Evolutionary conservation across 2,888 invertebrate genomes (phyloP).

Genomic region (Pristionchus japonicus): DNA sequence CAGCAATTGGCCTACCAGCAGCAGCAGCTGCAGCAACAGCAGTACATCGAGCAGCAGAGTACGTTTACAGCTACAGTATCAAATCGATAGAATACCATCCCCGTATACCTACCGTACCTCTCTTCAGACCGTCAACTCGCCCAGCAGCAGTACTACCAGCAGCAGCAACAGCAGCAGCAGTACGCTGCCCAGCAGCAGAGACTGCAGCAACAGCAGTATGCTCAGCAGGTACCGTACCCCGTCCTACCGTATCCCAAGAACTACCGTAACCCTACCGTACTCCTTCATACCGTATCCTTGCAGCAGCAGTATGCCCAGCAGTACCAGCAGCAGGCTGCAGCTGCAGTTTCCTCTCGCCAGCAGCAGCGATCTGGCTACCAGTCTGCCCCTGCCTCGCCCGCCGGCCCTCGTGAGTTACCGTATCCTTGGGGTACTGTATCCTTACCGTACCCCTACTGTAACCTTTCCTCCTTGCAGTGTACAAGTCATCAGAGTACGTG

Average conservation of each 20-base stretch:
- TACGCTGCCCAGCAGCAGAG: conserved; percentile 20
- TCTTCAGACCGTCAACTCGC: conserved; percentile 25
- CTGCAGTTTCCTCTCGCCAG: not conserved
- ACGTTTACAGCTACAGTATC: not conserved
- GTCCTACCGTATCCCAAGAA: not conserved
- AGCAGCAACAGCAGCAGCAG: conserved; percentile 22
- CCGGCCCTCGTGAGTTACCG: not conserved
- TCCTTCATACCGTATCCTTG: not conserved
- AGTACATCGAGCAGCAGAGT: conserved; percentile 38
- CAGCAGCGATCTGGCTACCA: conserved; percentile 26
- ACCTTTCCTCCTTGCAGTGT: not conserved
- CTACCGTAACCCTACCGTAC: not conserved
- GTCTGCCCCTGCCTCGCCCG: not conserved
- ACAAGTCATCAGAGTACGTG: conserved; percentile 30
- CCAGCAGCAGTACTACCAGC: conserved; percentile 19
- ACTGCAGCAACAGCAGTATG: conserved; percentile 19
- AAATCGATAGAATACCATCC: too few species aligned
- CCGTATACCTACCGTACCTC: not conserved
- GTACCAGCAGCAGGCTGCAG: not conserved
- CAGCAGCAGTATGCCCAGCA: not conserved
- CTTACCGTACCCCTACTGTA: not conserved
- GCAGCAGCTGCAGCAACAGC: conserved; percentile 26
- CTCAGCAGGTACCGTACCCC: conserved; percentile 12
- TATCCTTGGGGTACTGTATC: not conserved
- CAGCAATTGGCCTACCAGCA: not conserved